Evolutionary conservation across 2,797 vertebrate species (phyloP), one percentile per base, ranked within the genome.

Genomic region (Astyanax mexicanus): DNA sequence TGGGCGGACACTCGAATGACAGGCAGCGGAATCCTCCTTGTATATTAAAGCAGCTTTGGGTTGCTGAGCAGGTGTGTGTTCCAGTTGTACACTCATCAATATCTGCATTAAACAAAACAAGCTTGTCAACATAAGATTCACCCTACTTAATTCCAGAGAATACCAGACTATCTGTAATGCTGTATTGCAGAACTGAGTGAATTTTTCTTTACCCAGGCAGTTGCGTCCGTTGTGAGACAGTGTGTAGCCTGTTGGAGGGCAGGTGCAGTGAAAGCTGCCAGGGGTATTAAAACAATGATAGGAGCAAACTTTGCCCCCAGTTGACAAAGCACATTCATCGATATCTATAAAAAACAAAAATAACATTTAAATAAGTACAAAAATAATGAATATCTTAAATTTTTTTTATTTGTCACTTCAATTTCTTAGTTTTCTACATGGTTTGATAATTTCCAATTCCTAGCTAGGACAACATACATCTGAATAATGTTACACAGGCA

Each of bases 221-320:
- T 92, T 95, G 44, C 92, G 95, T 78, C 95, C 93, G 0, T 96
- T 95, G 67, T 90, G 72, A 6, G 92, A 88, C 44, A 96, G 83
- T 2, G 89, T 93, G 88, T 98, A 98, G 6, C 96, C 96, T 0
- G 79, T 81, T 0, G 89, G 55, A 1, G 97, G 97, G 74, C 97
- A 99, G 80, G 92, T 92, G 58, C 97, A 99, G 35, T 92, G 90
- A 87, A 96, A 99, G 77, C 95, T 96, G n/a, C 97, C 97, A 0
- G 92, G 93, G 55, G 90, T 10, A 62, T 99, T 99, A 85, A 92
- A 38, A 68, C 96, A 98, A 45, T 88, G 90, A 88, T 96, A 96
- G 37, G 95, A 93, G 62, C 97, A 99, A 82, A 96, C 91, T 5
- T 95, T 94, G 13, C 94, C 93, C 42, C 94, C 95, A 0, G 93